phyloP scores from a whole-genome alignment of 2,113 vertebrate species.

The Python bivittatus region DNA sequence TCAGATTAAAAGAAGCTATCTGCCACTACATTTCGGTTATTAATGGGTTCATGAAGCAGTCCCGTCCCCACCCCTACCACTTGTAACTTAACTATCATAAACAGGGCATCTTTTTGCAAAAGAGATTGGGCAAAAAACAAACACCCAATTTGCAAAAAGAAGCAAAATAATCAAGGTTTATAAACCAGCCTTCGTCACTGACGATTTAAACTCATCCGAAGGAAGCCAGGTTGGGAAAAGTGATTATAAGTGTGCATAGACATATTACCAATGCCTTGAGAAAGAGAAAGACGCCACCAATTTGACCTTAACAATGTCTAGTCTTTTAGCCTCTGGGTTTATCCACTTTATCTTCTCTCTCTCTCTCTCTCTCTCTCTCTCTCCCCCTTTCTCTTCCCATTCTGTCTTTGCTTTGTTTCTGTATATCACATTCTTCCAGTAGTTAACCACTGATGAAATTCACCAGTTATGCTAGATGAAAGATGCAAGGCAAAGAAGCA shows the following conservation, averaged over 20 bases:
- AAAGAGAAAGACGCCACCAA: constrained; percentile 4
- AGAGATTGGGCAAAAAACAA: background rate
- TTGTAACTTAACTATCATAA: constrained; percentile 43
- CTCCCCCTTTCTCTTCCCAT: background rate
- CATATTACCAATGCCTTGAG: constrained; percentile 62
- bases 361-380: constrained; percentile 18
- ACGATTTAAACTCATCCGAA: background rate
- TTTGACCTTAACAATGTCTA: constrained; percentile 60
- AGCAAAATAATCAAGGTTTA: background rate
- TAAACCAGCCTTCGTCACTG: background rate
- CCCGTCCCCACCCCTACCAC: constrained; percentile 10
- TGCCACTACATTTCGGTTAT: constrained; percentile 16
- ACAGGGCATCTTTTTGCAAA: constrained; percentile 29
- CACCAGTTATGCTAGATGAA: constrained; percentile 37
- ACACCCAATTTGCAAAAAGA: constrained; percentile 46
- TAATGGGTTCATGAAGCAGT: constrained; percentile 21
- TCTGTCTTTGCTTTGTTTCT: constrained; percentile 30
- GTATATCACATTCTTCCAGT: constrained; percentile 39
- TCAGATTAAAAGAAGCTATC: background rate
- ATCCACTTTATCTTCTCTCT: constrained; percentile 18
- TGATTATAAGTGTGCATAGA: constrained; percentile 29
- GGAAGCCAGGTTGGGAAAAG: no score
- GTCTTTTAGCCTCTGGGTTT: constrained; percentile 38
- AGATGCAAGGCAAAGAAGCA: constrained; percentile 38
- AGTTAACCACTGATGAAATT: constrained; percentile 34